These are phyloP conservation scores for Zelleria hepariella DNA, from an alignment of 2,888 invertebrate genomes.

Conservation along the genomic window DNA sequence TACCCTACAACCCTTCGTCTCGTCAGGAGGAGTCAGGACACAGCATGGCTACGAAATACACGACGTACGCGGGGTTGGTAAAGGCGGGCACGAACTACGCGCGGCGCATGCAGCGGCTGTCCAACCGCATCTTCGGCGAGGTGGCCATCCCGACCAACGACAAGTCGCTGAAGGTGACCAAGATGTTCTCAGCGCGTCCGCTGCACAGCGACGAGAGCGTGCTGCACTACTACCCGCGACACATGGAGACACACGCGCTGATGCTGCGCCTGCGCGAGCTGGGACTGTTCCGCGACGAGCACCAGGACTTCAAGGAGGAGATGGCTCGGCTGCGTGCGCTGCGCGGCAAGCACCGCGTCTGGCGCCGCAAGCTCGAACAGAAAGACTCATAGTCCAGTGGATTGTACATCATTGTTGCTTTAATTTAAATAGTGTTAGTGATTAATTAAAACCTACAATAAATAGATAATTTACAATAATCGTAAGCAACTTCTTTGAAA, in stretches of 20 bases:
- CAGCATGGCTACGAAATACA: constrained; percentile 73
- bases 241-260: constrained; percentile 80
- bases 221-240: constrained; percentile 89
- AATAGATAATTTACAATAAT: too few relatives aligned
- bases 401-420: too few relatives aligned
- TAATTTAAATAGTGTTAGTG: too few relatives aligned
- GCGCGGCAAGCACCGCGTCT: constrained; percentile 79
- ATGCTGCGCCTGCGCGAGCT: constrained; percentile 82
- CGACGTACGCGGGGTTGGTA: constrained; percentile 78
- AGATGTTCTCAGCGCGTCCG: constrained; percentile 83
- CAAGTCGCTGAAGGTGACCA: constrained; percentile 86
- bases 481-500: too few relatives aligned
- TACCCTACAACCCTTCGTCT: background rate
- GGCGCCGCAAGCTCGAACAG: constrained; percentile 33
- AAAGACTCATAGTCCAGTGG: background rate
- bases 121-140: constrained; percentile 91
- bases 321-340: constrained; percentile 82
- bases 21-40: too few relatives aligned
- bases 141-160: constrained; percentile 81
- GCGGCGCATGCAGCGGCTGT: constrained; percentile 85
- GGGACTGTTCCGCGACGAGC: constrained; percentile 89
- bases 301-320: constrained; percentile 90
- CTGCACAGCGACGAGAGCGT: constrained; percentile 79
- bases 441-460: background rate
- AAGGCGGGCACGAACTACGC: constrained; percentile 85